These are phyloP conservation scores for Cabera pusaria DNA, from an alignment of 2,888 invertebrate genomes.

Conservation along the genomic window DNA sequence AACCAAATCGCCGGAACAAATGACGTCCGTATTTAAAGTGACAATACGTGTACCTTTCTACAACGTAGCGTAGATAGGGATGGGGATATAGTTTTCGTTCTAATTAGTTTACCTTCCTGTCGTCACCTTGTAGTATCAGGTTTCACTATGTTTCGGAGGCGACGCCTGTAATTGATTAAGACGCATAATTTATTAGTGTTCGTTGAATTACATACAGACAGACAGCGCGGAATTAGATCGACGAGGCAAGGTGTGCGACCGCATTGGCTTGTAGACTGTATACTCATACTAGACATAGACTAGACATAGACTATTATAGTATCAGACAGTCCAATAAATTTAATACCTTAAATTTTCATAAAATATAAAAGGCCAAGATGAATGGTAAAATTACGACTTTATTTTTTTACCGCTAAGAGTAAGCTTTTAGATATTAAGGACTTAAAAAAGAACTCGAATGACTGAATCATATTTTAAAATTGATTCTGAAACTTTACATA, in stretches of 20 bases:
- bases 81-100: not conserved
- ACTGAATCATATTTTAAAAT: too few relatives aligned
- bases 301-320: slow-evolving; percentile 9
- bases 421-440: too few relatives aligned
- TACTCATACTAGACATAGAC: too few relatives aligned
- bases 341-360: too few relatives aligned
- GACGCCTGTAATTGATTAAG: slow-evolving; percentile 12
- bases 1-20: too few relatives aligned
- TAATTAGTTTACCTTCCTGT: slow-evolving; percentile 16
- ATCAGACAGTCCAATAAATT: slow-evolving; percentile 1
- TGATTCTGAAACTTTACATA: too few relatives aligned
- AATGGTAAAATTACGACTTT: too few relatives aligned
- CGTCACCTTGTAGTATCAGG: slow-evolving; percentile 12
- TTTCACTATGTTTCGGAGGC: slow-evolving; percentile 5
- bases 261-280: slow-evolving; percentile 54
- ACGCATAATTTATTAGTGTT: slow-evolving; percentile 25
- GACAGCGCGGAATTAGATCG: slow-evolving; percentile 42
- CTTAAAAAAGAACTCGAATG: too few relatives aligned
- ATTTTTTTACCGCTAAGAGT: too few relatives aligned
- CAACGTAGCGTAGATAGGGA: too few relatives aligned
- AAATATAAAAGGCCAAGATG: too few relatives aligned
- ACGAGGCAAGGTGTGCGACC: slow-evolving; percentile 43
- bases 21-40: not conserved
- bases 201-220: slow-evolving; percentile 42
- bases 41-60: not conserved